Evolutionary conservation across 2,888 invertebrate species (phyloP), one percentile per base, ranked within the genome.

Genomic region (Pterostichus madidus): DNA sequence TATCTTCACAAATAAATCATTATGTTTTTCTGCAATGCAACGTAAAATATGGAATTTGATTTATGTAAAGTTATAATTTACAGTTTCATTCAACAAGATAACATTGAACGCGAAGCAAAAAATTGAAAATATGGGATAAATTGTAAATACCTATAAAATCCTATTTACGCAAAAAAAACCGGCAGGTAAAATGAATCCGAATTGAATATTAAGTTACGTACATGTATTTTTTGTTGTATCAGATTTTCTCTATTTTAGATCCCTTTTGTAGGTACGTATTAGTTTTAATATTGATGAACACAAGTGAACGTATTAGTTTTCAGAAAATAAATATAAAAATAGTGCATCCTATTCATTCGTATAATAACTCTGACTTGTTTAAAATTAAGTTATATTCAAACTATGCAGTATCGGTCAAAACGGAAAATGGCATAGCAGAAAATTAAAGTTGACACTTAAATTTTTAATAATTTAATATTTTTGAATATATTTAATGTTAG

Each of bases 11-110:
- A 64, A 64, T 64, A 64, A 64, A 64, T 64, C 64, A 64, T 35
- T 59, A 64, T 32, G 64, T 35, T 64, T 64, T 64, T 35, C n/a
- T 64, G 64, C 2, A 49, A 39, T 64, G 13, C 32, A 64, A 64
- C n/a, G 32, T 0, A 64, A 13, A 32, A 64, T 64, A 64, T 64
- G 64, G n/a, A 35, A 64, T 64, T 64, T 35, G 64, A 64, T 64
- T 64, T 64, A 64, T 31, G 64, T 32, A 13, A 10, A 64, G 32
- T 32, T 59, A 35, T 35, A 64, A 64, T 35, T 64, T 64, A 64
- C 64, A 64, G 64, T 13, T 64, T 35, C 35, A 64, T 64, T 64
- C 64, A 64, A 35, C 49, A 64, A 64, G 64, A 64, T 64, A 64
- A 64, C 64, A 64, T n/a, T 39, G 64, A 35, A 64, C 7, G 31